Percentiles rank a stretch among this genome's conserved stretches.
These are phyloP conservation scores for Porites lutea DNA, from an alignment of 64 coral and sea anemone species.

Conservation along the genomic window DNA sequence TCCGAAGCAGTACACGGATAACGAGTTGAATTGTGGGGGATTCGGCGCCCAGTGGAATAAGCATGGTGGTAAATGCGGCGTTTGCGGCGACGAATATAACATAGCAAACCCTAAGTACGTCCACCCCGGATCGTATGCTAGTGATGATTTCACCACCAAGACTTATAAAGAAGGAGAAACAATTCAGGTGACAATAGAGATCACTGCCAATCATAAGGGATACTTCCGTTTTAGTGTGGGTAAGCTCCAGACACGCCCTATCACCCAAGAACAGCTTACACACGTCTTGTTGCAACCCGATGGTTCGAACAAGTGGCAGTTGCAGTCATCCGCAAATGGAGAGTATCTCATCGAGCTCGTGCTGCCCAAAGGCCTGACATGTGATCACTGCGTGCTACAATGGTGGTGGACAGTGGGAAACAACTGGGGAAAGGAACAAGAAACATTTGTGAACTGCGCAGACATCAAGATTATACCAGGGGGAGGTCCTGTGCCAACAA, in stretches of 20 bases:
- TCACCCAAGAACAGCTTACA: conserved; percentile 60
- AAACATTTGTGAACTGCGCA: conserved; percentile 77
- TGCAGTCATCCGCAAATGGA: conserved; percentile 34
- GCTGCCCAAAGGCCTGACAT: conserved; percentile 57
- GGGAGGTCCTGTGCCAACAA: not conserved
- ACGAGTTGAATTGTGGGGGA: conserved; percentile 74
- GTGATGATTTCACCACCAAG: conserved; percentile 62
- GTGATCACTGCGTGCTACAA: conserved; percentile 61
- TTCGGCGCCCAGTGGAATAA: conserved; percentile 46
- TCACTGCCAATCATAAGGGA: conserved; percentile 78
- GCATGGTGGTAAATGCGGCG: conserved; percentile 68
- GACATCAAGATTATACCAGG: conserved; percentile 6
- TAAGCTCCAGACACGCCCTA: conserved; percentile 9
- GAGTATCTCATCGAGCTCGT: conserved; percentile 19
- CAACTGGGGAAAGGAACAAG: conserved; percentile 67
- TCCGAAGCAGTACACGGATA: conserved; percentile 54
- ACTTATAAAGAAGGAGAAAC: conserved; percentile 63
- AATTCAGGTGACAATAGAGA: conserved; percentile 66
- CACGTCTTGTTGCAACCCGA: conserved; percentile 32
- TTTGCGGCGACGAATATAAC: conserved; percentile 70
- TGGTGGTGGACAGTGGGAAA: conserved; percentile 77
- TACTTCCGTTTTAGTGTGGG: conserved; percentile 78
- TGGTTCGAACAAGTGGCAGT: conserved; percentile 36
- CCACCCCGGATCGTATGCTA: conserved; percentile 65
- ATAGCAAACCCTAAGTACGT: conserved; percentile 9